A percentile compares a stretch with the other conserved stretches of the same genome.
Conservation (phyloP, 2,113 vertebrate genomes). For the Neoarius graeffei region DNA sequence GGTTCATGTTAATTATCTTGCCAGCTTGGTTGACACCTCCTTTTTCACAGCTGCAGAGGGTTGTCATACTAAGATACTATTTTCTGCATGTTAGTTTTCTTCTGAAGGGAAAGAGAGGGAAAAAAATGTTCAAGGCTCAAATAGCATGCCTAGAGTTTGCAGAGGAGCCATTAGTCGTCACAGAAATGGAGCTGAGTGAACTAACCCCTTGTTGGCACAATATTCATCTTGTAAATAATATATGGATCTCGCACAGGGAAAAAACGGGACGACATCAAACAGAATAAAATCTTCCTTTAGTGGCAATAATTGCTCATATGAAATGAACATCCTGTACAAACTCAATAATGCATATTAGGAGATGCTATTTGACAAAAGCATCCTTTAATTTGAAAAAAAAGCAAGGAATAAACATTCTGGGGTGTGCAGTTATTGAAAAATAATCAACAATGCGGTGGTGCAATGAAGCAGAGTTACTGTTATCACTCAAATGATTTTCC, state of each 20-base stretch:
- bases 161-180: slow-evolving; percentile 67
- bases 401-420: neutral
- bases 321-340: slow-evolving; percentile 26
- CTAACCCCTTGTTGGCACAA: slow-evolving; percentile 42
- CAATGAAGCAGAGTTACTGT: neutral
- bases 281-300: slow-evolving; percentile 24
- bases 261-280: slow-evolving; percentile 30
- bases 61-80: slow-evolving; percentile 73
- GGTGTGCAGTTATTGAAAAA: neutral
- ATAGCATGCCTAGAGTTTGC: slow-evolving; percentile 67
- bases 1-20: slow-evolving; percentile 75
- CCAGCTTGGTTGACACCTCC: slow-evolving; percentile 71
- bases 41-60: slow-evolving; percentile 61
- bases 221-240: slow-evolving; percentile 54
- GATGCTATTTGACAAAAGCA: slow-evolving; percentile 14
- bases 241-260: slow-evolving; percentile 24
- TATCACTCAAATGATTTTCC: neutral
- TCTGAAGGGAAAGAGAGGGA: slow-evolving; percentile 57
- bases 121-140: slow-evolving; percentile 53
- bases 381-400: neutral
- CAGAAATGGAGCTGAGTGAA: slow-evolving; percentile 45
- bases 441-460: neutral
- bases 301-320: slow-evolving; percentile 41
- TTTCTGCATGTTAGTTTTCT: slow-evolving; percentile 69
- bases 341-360: slow-evolving; percentile 20